A percentile compares a stretch with the other conserved stretches of the same genome.
Conservation (phyloP, 2,888 invertebrate genomes). For the Eupithecia vulgata region DNA sequence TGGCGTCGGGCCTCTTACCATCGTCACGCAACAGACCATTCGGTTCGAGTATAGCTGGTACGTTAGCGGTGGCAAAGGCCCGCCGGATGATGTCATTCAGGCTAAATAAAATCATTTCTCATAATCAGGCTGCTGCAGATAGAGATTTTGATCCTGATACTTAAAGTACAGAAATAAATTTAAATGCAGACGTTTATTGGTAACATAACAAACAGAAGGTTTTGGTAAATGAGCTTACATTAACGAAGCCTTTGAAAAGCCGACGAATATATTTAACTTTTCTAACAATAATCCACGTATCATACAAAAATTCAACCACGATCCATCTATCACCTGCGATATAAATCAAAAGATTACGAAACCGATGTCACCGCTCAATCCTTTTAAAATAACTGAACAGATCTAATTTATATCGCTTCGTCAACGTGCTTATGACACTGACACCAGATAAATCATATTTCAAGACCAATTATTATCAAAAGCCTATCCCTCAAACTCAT, state of each 20-base stretch:
- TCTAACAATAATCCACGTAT: conserved; percentile 20
- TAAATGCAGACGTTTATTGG: background rate
- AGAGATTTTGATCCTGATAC: background rate
- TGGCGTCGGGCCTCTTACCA: too few species aligned
- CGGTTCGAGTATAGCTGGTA: too few species aligned
- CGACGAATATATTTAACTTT: conserved; percentile 18
- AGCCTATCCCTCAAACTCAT: conserved; percentile 67
- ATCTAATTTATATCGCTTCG: conserved; percentile 58
- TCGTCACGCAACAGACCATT: too few species aligned
- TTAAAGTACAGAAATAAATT: background rate
- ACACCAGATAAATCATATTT: conserved; percentile 77
- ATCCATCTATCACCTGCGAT: conserved; percentile 51
- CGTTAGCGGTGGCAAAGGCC: too few species aligned
- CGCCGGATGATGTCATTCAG: too few species aligned
- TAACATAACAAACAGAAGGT: background rate
- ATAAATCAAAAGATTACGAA: conserved; percentile 66
- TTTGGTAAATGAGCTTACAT: background rate
- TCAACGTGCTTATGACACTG: conserved; percentile 55
- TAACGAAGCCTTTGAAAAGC: conserved; percentile 14
- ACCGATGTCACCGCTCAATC: conserved; percentile 63
- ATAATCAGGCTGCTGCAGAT: background rate
- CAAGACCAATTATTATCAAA: conserved; percentile 77
- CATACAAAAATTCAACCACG: conserved; percentile 45
- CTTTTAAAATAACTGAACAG: conserved; percentile 55
- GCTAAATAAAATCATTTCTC: too few species aligned